Evolutionary conservation across 2,113 vertebrate genomes (phyloP), one percentile per base, ranked within the genome.

Genomic region (Menura novaehollandiae): DNA sequence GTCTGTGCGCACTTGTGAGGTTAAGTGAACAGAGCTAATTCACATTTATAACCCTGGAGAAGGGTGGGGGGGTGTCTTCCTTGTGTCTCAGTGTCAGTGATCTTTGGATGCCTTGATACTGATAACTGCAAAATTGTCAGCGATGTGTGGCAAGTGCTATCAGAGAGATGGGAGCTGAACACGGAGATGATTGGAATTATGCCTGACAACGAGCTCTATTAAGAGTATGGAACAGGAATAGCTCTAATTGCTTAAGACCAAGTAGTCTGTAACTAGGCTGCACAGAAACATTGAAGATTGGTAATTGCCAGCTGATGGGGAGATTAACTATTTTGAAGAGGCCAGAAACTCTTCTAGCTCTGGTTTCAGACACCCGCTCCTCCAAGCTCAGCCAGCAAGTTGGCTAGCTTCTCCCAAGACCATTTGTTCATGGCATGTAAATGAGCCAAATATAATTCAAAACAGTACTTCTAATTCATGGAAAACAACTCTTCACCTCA

Each of bases 221-320:
- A 89, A 60, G 72, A 44, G 10, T 52, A 47, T 15, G 82, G 44
- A 95, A 35, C 59, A 74, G 59, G 59, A 95, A 51, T 55, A 73
- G 67, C 88, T 85, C 75, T 93, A 94, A 96, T 95, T 95, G 85
- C 94, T 90, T 32, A 35, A 89, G 72, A 83, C 88, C 21, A 17
- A 62, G 55, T 83, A 79, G 67, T 58, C 67, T 89, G 66, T 89
- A 88, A 79, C 62, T 59, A 69, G 33, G 82, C 59, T 91, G 62
- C 76, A 89, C 68, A 77, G 63, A 88, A 76, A 28, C 85, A 51
- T 0, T 74, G 72, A 77, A 41, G 39, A 41, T 41, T 41, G 39
- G 39, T 41, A 41, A 41, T 41, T 41, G 39, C 39, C 39, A 41
- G 39, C 39, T 41, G 39, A 41, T 41, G 13, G 39, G 39, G 39